Percentiles rank a stretch among this genome's conserved stretches.
Evolutionary conservation across 2,113 vertebrate species (phyloP).

Genomic region (Semnopithecus entellus): DNA sequence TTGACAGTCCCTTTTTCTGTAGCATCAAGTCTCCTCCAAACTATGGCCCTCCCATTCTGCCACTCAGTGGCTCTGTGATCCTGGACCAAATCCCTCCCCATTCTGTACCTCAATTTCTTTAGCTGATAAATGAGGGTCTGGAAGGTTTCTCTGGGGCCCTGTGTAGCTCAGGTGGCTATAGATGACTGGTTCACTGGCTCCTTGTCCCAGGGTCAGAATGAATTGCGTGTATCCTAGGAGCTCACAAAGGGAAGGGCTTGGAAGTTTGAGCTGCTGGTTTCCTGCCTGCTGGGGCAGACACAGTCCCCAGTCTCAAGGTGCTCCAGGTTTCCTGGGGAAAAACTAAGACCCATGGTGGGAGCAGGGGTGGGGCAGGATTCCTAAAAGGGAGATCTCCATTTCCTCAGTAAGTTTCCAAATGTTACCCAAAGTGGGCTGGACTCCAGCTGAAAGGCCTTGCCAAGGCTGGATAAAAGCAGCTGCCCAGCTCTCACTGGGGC

Average conservation of each 20-base stretch:
- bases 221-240: background rate
- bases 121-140: background rate
- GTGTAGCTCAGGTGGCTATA: background rate
- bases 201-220: background rate
- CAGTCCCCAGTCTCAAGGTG: background rate
- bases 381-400: background rate
- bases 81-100: background rate
- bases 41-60: background rate
- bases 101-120: background rate
- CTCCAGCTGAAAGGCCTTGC: background rate
- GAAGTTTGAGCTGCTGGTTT: background rate
- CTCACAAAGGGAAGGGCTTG: background rate
- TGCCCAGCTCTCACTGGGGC: background rate
- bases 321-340: background rate
- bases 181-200: background rate
- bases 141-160: background rate
- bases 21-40: background rate
- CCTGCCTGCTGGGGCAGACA: background rate
- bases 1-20: background rate
- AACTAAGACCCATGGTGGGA: background rate
- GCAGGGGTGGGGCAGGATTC: background rate
- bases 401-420: slow-evolving; percentile 1
- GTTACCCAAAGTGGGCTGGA: background rate
- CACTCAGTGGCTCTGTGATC: background rate
- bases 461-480: background rate